Conservation (phyloP, 2,113 vertebrate species). For the Hirundichthys speculiger region DNA sequence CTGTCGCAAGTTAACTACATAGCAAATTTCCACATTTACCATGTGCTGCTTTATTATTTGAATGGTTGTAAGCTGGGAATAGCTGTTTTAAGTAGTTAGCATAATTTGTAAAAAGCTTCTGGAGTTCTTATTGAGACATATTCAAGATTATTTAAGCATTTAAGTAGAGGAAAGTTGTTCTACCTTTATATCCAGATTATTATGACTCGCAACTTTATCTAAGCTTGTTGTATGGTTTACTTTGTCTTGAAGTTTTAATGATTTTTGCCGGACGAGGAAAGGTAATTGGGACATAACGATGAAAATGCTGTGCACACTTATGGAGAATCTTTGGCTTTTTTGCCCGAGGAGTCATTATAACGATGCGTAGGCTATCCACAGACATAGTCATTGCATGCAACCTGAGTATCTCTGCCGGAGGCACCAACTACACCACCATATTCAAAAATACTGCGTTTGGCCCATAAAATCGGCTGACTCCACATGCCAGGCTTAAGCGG, state of each 20-base stretch:
- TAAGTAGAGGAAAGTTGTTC: neutral
- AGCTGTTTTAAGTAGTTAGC: conserved; percentile 51
- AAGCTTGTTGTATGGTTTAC: conserved; percentile 46
- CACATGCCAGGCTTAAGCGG: conserved; percentile 69
- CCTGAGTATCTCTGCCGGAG: conserved; percentile 61
- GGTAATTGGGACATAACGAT: conserved; percentile 53
- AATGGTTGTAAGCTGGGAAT: conserved; percentile 41
- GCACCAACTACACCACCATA: conserved; percentile 62
- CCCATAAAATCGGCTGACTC: conserved; percentile 62
- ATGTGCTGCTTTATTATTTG: conserved; percentile 51
- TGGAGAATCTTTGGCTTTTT: conserved; percentile 61
- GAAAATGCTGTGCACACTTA: conserved; percentile 60
- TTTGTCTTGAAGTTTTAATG: conserved; percentile 35
- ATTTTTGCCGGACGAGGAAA: conserved; percentile 42
- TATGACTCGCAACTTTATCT: conserved; percentile 13
- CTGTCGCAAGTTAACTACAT: conserved; percentile 69
- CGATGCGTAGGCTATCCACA: conserved; percentile 65
- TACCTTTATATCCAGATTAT: conserved; percentile 9
- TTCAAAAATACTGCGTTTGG: conserved; percentile 67
- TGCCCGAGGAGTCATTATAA: conserved; percentile 73
- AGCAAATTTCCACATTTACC: conserved; percentile 72
- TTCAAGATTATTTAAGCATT: conserved; percentile 28
- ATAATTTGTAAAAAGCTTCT: conserved; percentile 53
- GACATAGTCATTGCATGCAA: conserved; percentile 64
- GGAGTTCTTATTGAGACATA: conserved; percentile 11